Evolutionary conservation across 2,888 invertebrate species (phyloP).

Genomic region (Hoplodrina blanda): DNA sequence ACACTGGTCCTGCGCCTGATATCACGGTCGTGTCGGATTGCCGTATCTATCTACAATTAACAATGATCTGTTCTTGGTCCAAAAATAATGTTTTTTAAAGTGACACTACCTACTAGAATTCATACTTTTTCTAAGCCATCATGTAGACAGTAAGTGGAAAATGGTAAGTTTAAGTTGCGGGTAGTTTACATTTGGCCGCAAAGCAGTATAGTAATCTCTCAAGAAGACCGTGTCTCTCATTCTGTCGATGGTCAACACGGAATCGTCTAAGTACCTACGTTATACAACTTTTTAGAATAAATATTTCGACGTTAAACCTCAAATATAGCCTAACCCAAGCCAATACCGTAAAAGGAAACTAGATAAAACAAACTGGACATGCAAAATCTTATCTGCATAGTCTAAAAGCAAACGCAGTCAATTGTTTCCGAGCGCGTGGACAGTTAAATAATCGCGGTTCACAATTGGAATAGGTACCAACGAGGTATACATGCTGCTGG

Average conservation of each 20-base stretch:
- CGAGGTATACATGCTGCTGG: constrained; percentile 76
- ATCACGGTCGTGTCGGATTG: no score
- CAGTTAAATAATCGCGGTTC: constrained; percentile 88
- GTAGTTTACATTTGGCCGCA: background rate
- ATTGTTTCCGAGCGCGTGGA: constrained; percentile 90
- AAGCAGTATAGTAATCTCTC: background rate
- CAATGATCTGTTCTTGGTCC: no score
- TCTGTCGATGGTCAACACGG: background rate
- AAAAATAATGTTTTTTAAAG: no score
- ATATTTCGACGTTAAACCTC: background rate
- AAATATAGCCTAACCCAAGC: constrained; percentile 16
- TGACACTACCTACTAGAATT: background rate
- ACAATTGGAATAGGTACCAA: constrained; percentile 88
- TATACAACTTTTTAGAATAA: background rate
- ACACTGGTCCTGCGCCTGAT: no score
- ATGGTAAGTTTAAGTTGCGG: background rate
- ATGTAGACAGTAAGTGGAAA: no score
- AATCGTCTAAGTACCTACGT: background rate
- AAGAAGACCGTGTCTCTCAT: background rate
- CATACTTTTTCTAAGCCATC: no score
- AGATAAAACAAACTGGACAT: constrained; percentile 72
- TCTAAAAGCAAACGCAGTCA: constrained; percentile 83
- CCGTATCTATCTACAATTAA: no score
- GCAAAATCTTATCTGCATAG: constrained; percentile 85
- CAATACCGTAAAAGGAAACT: constrained; percentile 44